Conservation (phyloP, 2,113 vertebrate species). For the Vulpes vulpes region DNA sequence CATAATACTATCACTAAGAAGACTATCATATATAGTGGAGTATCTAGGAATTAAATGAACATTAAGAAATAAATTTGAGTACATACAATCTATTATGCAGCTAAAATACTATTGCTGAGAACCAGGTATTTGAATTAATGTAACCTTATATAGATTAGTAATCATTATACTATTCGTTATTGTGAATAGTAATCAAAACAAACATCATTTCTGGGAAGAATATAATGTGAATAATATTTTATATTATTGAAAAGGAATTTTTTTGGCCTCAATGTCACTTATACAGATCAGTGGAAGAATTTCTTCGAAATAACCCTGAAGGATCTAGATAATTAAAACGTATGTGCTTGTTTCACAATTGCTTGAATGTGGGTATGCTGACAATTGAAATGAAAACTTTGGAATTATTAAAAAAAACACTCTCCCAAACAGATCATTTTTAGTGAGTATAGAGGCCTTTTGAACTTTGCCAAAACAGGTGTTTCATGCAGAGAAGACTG, state of each 20-base stretch:
- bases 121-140: neutral
- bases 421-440: neutral
- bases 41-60: slow-evolving; percentile 10
- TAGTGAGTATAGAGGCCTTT: slow-evolving; percentile 20
- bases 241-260: neutral
- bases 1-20: neutral
- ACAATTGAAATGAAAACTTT: slow-evolving; percentile 26
- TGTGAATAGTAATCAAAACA: neutral
- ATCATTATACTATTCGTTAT: neutral
- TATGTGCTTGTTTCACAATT: neutral
- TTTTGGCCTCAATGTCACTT: neutral
- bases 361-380: neutral
- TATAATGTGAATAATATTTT: neutral
- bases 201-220: neutral
- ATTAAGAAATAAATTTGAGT: slow-evolving; percentile 26
- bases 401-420: neutral
- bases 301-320: slow-evolving; percentile 17
- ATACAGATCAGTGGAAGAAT: neutral
- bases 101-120: slow-evolving; percentile 26
- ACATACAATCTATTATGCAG: neutral
- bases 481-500: slow-evolving; percentile 56
- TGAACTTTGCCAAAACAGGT: slow-evolving; percentile 65
- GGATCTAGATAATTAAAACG: neutral
- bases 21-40: neutral
- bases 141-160: neutral